phyloP scores from a whole-genome alignment of 1,140 invertebrate species.

The Melanaphis sacchari region DNA sequence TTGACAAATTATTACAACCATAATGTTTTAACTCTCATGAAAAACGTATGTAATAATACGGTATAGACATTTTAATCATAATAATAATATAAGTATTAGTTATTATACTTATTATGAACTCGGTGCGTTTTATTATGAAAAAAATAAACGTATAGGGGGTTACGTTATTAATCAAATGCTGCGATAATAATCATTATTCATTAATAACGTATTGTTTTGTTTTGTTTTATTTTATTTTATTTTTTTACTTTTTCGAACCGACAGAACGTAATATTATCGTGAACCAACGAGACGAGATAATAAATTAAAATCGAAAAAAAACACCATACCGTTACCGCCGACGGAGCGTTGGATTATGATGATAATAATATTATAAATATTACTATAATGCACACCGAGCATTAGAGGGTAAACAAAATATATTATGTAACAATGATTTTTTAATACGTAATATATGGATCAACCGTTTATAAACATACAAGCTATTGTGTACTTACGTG shows the following conservation, averaged over 20 bases:
- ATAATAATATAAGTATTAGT: not conserved
- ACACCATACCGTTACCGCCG: not conserved
- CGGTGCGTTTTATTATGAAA: not conserved
- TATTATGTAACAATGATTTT: not conserved
- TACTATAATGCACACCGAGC: not conserved
- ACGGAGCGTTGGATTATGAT: not conserved
- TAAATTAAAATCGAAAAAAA: constrained; percentile 2
- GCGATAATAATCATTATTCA: not conserved
- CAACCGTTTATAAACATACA: not conserved
- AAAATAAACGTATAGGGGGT: not conserved
- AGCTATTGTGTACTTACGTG: not conserved
- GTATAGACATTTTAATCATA: not conserved
- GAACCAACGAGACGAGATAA: not conserved
- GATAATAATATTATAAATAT: constrained; percentile 7
- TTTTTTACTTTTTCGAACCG: not conserved
- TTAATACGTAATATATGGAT: constrained; percentile 7
- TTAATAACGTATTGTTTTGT: not conserved
- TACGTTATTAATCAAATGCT: not conserved
- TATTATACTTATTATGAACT: not conserved
- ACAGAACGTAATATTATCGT: not conserved
- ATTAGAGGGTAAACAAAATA: not conserved
- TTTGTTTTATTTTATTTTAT: not conserved
- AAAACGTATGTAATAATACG: not conserved
- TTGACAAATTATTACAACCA: not conserved
- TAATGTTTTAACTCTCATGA: not conserved